A percentile compares a stretch with the other conserved stretches of the same genome.
Evolutionary conservation across 2,797 vertebrate species (phyloP).

Genomic region (Salarias fasciatus): DNA sequence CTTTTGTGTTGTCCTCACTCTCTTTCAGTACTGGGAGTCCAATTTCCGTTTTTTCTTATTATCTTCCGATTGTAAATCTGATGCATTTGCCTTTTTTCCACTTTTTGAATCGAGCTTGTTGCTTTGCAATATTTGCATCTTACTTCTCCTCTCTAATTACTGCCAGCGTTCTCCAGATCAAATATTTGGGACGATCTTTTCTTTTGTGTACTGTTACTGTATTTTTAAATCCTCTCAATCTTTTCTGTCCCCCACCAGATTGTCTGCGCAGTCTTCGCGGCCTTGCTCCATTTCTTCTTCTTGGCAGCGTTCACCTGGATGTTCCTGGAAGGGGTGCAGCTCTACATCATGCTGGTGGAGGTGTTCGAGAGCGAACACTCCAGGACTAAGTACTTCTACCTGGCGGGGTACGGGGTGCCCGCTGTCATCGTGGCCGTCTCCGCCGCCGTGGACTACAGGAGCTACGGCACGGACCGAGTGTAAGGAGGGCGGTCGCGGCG

Average conservation of each 20-base stretch:
- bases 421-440: constrained; percentile 96
- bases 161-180: constrained; percentile 27
- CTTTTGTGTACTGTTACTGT: constrained; percentile 18
- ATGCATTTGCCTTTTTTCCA: constrained; percentile 16
- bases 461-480: constrained; percentile 98
- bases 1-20: constrained; percentile 10
- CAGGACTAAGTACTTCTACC: constrained; percentile 96
- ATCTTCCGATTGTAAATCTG: constrained; percentile 38
- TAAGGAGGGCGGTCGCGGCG: constrained; percentile 89
- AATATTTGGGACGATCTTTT: constrained; percentile 26
- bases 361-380: constrained; percentile 98
- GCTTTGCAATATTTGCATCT: constrained; percentile 23
- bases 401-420: constrained; percentile 96
- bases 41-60: constrained; percentile 38
- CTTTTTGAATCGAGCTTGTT: constrained; percentile 35
- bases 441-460: constrained; percentile 95
- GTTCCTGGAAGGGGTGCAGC: constrained; percentile 98
- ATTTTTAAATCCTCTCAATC: constrained; percentile 55
- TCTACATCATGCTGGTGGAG: constrained; percentile 99
- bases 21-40: constrained; percentile 10
- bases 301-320: constrained; percentile 99
- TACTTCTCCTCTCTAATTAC: constrained; percentile 24
- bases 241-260: constrained; percentile 82
- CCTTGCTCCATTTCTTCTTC: constrained; percentile 99
- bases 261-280: constrained; percentile 95